A percentile compares a stretch with the other conserved stretches of the same genome.
Evolutionary conservation across 1,140 invertebrate species (phyloP).

Genomic region (Orchestia grillus): DNA sequence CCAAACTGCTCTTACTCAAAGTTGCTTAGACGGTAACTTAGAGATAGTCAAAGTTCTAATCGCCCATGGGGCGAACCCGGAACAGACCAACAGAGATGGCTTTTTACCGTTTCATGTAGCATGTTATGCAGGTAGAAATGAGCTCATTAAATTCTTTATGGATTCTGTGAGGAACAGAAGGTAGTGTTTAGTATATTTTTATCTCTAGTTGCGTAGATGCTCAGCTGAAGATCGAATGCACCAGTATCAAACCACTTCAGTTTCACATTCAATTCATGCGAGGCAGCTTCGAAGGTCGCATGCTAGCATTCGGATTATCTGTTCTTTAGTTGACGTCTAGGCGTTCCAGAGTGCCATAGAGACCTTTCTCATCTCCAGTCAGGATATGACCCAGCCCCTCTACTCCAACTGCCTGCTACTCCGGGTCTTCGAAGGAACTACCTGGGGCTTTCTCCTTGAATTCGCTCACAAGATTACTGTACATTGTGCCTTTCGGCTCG

Average conservation of each 20-base stretch:
- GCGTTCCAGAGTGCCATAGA: slow-evolving; percentile 22
- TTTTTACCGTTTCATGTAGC: slow-evolving; percentile 75
- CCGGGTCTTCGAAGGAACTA: background rate
- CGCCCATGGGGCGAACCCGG: slow-evolving; percentile 73
- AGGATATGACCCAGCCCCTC: background rate
- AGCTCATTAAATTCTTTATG: slow-evolving; percentile 70
- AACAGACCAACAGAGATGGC: slow-evolving; percentile 74
- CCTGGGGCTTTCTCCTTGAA: background rate
- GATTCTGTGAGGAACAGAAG: slow-evolving; percentile 60
- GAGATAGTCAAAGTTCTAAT: slow-evolving; percentile 75
- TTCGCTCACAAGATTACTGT: background rate
- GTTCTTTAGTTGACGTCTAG: slow-evolving; percentile 22
- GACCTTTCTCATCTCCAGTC: background rate
- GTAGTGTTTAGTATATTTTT: slow-evolving; percentile 56
- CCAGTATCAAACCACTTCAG: background rate
- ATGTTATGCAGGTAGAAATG: slow-evolving; percentile 73
- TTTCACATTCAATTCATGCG: background rate
- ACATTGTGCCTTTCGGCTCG: background rate
- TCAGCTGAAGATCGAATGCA: slow-evolving; percentile 18
- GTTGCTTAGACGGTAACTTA: slow-evolving; percentile 73
- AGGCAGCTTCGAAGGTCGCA: background rate
- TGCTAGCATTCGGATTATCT: background rate
- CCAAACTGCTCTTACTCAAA: slow-evolving; percentile 74
- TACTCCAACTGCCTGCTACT: background rate
- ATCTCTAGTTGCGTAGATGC: background rate